Percentiles rank a stretch among this genome's conserved stretches.
Conservation (phyloP, 2,888 invertebrate genomes). For the Dicycla oo region DNA sequence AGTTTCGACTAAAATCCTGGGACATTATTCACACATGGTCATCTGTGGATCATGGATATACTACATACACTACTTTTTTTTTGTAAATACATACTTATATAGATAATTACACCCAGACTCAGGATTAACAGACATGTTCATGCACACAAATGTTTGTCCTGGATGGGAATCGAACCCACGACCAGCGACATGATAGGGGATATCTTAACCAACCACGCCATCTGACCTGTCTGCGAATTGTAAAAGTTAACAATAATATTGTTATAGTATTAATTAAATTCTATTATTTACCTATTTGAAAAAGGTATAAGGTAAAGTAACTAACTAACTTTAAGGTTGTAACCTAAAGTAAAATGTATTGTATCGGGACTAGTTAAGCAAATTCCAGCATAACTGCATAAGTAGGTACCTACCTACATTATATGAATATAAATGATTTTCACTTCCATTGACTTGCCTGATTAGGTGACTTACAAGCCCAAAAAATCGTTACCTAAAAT, state of each 20-base stretch:
- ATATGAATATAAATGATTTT: neutral
- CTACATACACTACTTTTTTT: too few species aligned
- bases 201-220: too few species aligned
- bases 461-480: neutral
- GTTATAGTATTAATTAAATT: neutral
- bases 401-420: neutral
- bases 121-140: too few species aligned
- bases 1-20: neutral
- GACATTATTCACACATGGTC: too few species aligned
- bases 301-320: neutral
- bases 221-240: too few species aligned
- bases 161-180: too few species aligned
- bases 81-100: too few species aligned
- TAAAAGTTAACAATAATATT: neutral
- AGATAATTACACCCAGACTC: too few species aligned
- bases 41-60: too few species aligned
- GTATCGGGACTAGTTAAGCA: neutral
- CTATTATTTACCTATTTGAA: neutral
- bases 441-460: neutral
- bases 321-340: neutral
- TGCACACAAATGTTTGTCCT: too few species aligned
- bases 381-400: neutral
- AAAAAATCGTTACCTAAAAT: constrained; percentile 90
- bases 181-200: too few species aligned
- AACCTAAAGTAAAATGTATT: neutral